Evolutionary conservation across 2,888 invertebrate species (phyloP), one percentile per base, ranked within the genome.

Genomic region (Lacanobia oleracea): DNA sequence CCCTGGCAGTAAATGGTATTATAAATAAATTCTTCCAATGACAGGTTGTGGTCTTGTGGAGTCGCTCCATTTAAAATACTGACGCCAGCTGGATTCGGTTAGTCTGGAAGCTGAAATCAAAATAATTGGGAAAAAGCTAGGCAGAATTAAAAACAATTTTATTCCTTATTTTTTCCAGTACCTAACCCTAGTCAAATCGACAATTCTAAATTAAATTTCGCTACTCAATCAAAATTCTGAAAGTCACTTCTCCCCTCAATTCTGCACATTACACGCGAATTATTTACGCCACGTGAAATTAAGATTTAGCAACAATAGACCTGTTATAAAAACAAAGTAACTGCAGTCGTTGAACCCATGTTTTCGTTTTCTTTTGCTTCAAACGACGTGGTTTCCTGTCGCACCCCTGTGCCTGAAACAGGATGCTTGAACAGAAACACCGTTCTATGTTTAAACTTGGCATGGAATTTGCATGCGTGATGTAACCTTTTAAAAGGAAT

Each of bases 401-500:
- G 61, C 61, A 59, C 66, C 56, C 61, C 51, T 74, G 63, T 21
- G 51, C 48, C 53, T 69, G 54, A 40, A 68, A 66, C 83, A 75
- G 84, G 85, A 84, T 78, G 75, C 62, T 9, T 63, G 12, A 81
- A 77, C 66, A 77, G 66, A 51, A 77, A 81, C 81, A 81, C 14
- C 27, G 57, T 54, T 67, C 81, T 75, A 71, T 71, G 76, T 81
- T 53, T 79, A 68, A 6, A 73, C 37, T 23, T 66, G 1, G 10
- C 45, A 54, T 56, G 59, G 57, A 63, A 59, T 81, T 72, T 37
- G 62, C 65, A 69, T 45, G 65, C 23, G 10, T 76, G 27, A 40
- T 72, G 66, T 40, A 56, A 80, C 43, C n/a, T 72, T 80, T 80
- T 81, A 40, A 40, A 33, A 45, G 18, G 23, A 40, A 48, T 21